Base-by-base conservation (phyloP, 2,888 invertebrate genomes). In the Coremacera marginata region DNA sequence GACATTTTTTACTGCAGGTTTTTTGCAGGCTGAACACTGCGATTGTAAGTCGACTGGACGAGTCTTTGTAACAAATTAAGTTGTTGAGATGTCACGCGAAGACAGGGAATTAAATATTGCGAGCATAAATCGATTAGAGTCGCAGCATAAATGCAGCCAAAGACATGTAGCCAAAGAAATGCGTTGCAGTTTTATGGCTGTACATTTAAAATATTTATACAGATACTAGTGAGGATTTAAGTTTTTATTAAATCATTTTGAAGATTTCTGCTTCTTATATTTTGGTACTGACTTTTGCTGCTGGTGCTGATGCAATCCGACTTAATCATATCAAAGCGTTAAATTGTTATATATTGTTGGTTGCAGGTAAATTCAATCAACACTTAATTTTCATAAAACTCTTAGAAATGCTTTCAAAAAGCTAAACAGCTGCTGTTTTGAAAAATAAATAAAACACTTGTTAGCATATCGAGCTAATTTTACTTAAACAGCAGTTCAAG, bases 301-400 rank as follows among this genome's bases (percentile, higher is more conserved):
- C 44, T 44, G 14, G 2, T 44, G 44, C 44, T 44, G 44, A 11
- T 11, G 7, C 16, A 25, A 22, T 51, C 27, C 9, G 14, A n/a
- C 68, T 14, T 68, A n/a, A 71, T 71, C 71, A 57, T 60, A 37
- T 71, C 44, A 71, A 44, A 57, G 71, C 68, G 72, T 78, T 71
- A 78, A 78, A 78, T 78, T 78, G 71, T 65, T 68, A 51, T 49
- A 71, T 51, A 60, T 60, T 68, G 27, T 63, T 63, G 52, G 16
- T 8, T 19, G 73, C 52, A 4, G 60, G 62, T 74, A 70, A 77
- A 44, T 44, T 44, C 44, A 44, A 44, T 44, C 44, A 44, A 11
- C 44, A 44, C 44, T 44, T 44, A 3, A 44, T 11, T 44, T 74
- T 74, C 25, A 78, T 75, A 67, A 60, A 71, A 71, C 70, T 75